Evolutionary conservation across 2,888 invertebrate genomes (phyloP).

Genomic region (Agrotis clavis): DNA sequence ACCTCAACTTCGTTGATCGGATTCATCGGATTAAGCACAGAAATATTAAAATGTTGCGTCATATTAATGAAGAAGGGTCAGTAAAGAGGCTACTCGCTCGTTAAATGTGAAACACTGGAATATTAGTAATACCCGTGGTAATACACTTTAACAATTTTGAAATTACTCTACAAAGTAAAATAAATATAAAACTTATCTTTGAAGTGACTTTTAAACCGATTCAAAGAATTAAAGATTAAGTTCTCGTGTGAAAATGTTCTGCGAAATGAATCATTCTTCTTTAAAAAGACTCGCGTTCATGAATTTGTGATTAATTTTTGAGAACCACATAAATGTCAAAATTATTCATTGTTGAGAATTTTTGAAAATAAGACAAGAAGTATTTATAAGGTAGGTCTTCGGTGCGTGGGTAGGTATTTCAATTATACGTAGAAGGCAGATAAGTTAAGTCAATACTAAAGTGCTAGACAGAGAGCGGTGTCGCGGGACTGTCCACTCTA

Average conservation of each 20-base stretch:
- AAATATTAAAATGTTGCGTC: no score
- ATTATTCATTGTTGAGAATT: conserved; percentile 31
- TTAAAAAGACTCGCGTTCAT: conserved; percentile 20
- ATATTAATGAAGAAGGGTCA: no score
- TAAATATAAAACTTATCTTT: neutral
- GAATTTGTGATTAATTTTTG: conserved; percentile 47
- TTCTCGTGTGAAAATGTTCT: conserved; percentile 51
- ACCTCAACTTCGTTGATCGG: no score
- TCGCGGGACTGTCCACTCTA: no score
- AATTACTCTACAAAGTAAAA: neutral
- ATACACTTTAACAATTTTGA: no score
- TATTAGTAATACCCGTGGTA: no score
- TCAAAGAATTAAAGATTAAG: conserved; percentile 16
- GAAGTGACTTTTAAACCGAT: conserved; percentile 15
- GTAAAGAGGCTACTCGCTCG: no score
- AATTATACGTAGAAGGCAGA: no score
- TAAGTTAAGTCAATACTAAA: no score
- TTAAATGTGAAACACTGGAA: no score
- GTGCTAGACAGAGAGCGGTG: no score
- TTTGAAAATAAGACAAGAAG: conserved; percentile 5
- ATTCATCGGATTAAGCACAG: no score
- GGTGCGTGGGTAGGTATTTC: neutral
- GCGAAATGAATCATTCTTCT: conserved; percentile 33
- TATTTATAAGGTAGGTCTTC: neutral
- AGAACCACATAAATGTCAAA: conserved; percentile 30